Percentiles rank a stretch among this genome's conserved stretches.
These are phyloP conservation scores for Agapornis canus DNA, from an alignment of 2,797 vertebrate genomes.

Conservation along the genomic window DNA sequence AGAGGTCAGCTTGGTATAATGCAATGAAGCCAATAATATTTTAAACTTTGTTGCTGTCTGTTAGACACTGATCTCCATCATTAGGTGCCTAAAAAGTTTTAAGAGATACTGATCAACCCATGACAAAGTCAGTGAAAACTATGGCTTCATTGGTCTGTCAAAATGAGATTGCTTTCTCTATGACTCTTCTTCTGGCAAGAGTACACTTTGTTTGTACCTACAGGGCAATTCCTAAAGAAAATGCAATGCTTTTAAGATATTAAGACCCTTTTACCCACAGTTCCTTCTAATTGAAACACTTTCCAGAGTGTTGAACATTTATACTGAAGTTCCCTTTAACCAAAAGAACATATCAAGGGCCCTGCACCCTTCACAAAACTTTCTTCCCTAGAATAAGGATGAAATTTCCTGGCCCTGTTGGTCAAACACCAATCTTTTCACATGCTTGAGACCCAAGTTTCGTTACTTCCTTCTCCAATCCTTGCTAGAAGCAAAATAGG, in stretches of 20 bases:
- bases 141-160: neutral
- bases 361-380: neutral
- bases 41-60: neutral
- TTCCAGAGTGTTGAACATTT: neutral
- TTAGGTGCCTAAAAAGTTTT: neutral
- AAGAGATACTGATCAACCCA: neutral
- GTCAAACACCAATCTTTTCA: neutral
- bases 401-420: neutral
- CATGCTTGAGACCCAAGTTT: neutral
- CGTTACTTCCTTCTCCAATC: neutral
- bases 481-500: neutral
- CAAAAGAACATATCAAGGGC: neutral
- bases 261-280: neutral
- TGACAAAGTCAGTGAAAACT: neutral
- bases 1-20: neutral
- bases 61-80: neutral
- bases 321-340: neutral
- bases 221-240: neutral
- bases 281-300: neutral
- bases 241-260: fast-evolving
- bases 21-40: neutral
- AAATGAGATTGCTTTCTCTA: neutral
- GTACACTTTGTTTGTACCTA: neutral
- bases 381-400: neutral
- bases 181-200: neutral